Base-by-base conservation (phyloP, 2,797 vertebrate species). In the Danio kyathit region DNA sequence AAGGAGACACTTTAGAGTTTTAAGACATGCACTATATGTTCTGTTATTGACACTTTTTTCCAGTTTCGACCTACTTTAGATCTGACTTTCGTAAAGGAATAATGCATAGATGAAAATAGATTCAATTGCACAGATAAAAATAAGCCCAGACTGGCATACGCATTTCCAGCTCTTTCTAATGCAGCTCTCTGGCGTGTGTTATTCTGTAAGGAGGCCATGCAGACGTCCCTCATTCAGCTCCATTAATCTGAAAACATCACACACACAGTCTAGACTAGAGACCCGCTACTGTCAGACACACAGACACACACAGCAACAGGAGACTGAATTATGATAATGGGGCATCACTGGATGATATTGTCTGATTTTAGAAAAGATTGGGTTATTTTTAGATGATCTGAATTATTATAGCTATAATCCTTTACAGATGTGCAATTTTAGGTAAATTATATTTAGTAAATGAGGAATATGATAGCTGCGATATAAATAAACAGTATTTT, bases 301-400 rank as follows among this genome's bases (percentile, higher is more conserved):
- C 74, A 76, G 40, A 40, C 17, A 41, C n/a, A 6, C 19, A 78
- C 64, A 48, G 9, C 19, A 69, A 79, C 65, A 78, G 49, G 49
- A 67, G 67, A 41, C 63, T 76, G 51, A 76, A 76, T 70, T 70
- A 60, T 70, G 65, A 70, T 79, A 41, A 60, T 60, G 49, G 40
- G 17, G 19, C 7, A 43, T 41, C 54, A 49, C 1, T 29, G 29
- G 29, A 40, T 49, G 29, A 40, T 49, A 38, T 16, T 43, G 19
- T 12, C 6, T 17, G 10, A 40, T 5, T 10, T 5, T 12, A 8
- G 59, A 29, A 29, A 29, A 29, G 29, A 29, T 29, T 29, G 29
- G 29, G 29, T 29, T 29, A 29, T 29, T 29, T 29, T 29, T 29
- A 29, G 29, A 29, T 29, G 29, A 29, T 29, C 29, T 29, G 29